These are phyloP conservation scores for Telenomus remus DNA, from an alignment of 1,140 invertebrate genomes.

Conservation along the genomic window DNA sequence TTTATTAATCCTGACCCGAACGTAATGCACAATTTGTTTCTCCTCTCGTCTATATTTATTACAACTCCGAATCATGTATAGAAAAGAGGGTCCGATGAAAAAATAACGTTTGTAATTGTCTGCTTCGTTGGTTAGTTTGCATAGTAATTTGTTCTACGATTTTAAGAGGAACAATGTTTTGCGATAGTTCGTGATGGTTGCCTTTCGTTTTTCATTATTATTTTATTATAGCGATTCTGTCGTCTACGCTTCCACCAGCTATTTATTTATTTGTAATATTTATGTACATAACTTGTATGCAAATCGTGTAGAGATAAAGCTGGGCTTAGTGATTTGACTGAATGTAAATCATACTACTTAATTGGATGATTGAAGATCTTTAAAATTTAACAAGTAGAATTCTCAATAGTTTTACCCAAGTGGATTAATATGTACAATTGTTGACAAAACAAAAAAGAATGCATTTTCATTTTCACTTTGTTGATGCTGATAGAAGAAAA, in stretches of 20 bases:
- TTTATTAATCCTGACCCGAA: too few relatives aligned
- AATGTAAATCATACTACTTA: too few relatives aligned
- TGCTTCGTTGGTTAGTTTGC: conserved; percentile 44
- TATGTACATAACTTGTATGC: conserved; percentile 36
- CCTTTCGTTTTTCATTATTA: conserved; percentile 18
- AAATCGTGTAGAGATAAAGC: conserved; percentile 15
- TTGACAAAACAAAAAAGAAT: too few relatives aligned
- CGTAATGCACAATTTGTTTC: not conserved
- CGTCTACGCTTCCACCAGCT: conserved; percentile 39
- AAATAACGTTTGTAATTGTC: conserved; percentile 35
- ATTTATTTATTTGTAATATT: conserved; percentile 21
- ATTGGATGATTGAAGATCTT: too few relatives aligned
- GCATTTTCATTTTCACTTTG: too few relatives aligned
- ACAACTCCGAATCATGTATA: not conserved
- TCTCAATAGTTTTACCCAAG: too few relatives aligned
- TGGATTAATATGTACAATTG: too few relatives aligned
- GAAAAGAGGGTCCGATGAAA: not conserved
- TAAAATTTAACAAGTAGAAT: too few relatives aligned
- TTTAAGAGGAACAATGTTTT: conserved; percentile 46
- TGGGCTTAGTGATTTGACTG: not conserved
- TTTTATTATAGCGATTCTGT: conserved; percentile 24
- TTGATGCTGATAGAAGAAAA: too few relatives aligned
- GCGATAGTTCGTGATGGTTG: conserved; percentile 47
- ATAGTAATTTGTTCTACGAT: not conserved
- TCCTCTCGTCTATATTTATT: not conserved